phyloP scores from a whole-genome alignment of 2,888 invertebrate genomes.

The Cotesia congregata region DNA sequence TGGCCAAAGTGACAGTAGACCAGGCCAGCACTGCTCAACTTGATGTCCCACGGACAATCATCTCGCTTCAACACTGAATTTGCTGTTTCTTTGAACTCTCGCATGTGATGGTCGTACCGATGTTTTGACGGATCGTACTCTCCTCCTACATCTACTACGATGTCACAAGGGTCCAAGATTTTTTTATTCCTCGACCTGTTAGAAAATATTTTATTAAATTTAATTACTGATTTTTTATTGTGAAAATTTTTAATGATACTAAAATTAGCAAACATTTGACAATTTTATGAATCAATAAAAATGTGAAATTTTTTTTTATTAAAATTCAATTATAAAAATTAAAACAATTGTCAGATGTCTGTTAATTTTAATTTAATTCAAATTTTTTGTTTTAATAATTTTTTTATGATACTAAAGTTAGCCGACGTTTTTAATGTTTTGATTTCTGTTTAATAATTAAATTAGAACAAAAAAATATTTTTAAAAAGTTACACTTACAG shows the following conservation, averaged over 20 bases:
- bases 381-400: too few relatives aligned
- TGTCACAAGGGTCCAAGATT: slow-evolving; percentile 84
- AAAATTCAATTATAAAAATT: too few relatives aligned
- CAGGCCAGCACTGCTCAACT: slow-evolving; percentile 95
- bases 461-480: too few relatives aligned
- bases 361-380: too few relatives aligned
- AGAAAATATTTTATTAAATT: slow-evolving; percentile 9
- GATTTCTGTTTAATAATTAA: too few relatives aligned
- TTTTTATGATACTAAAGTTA: too few relatives aligned
- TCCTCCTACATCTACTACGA: slow-evolving; percentile 96
- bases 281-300: too few relatives aligned
- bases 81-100: slow-evolving; percentile 59
- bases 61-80: slow-evolving; percentile 63
- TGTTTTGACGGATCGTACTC: slow-evolving; percentile 82
- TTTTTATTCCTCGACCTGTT: slow-evolving; percentile 73
- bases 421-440: too few relatives aligned
- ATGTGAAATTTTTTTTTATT: too few relatives aligned
- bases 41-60: slow-evolving; percentile 70
- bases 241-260: neutral
- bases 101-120: slow-evolving; percentile 96
- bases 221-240: neutral
- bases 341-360: too few relatives aligned
- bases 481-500: too few relatives aligned
- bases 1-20: slow-evolving; percentile 92
- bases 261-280: neutral